These are phyloP conservation scores for Orthonevra nobilis DNA, from an alignment of 2,888 invertebrate species.

Conservation along the genomic window DNA sequence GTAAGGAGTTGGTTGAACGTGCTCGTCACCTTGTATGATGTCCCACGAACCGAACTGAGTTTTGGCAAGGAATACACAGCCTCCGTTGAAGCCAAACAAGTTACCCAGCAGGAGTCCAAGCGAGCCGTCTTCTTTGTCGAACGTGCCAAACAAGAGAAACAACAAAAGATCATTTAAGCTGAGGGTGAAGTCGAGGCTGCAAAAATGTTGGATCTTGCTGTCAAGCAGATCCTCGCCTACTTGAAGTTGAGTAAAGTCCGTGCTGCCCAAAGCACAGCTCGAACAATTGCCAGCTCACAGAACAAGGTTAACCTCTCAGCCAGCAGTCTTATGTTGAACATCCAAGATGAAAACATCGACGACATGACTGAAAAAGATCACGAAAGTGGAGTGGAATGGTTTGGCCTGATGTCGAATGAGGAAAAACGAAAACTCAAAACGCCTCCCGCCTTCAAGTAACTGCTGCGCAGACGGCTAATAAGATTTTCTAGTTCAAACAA, in stretches of 20 bases:
- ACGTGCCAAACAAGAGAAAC: slow-evolving; percentile 97
- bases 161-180: slow-evolving; percentile 99
- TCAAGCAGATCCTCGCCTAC: slow-evolving; percentile 97
- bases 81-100: slow-evolving; percentile 99
- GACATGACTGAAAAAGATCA: slow-evolving; percentile 89
- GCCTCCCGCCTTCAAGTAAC: background rate
- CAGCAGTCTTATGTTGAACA: slow-evolving; percentile 96
- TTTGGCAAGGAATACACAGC: slow-evolving; percentile 99
- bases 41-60: slow-evolving; percentile 98
- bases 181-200: slow-evolving; percentile 99
- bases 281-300: slow-evolving; percentile 96
- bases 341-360: slow-evolving; percentile 96
- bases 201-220: slow-evolving; percentile 97
- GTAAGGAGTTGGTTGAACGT: slow-evolving; percentile 95
- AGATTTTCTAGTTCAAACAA: no score
- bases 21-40: slow-evolving; percentile 99
- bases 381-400: slow-evolving; percentile 82
- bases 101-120: slow-evolving; percentile 99
- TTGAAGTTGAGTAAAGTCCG: slow-evolving; percentile 98
- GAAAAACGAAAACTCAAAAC: background rate
- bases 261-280: slow-evolving; percentile 98
- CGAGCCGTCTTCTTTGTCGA: slow-evolving; percentile 99
- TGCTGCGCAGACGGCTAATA: slow-evolving; percentile 42
- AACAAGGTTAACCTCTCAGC: slow-evolving; percentile 97
- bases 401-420: slow-evolving; percentile 5